Base-by-base conservation (phyloP, 30 jellyfish, hydroid and myxozoan species). In the Hydra vulgaris region DNA sequence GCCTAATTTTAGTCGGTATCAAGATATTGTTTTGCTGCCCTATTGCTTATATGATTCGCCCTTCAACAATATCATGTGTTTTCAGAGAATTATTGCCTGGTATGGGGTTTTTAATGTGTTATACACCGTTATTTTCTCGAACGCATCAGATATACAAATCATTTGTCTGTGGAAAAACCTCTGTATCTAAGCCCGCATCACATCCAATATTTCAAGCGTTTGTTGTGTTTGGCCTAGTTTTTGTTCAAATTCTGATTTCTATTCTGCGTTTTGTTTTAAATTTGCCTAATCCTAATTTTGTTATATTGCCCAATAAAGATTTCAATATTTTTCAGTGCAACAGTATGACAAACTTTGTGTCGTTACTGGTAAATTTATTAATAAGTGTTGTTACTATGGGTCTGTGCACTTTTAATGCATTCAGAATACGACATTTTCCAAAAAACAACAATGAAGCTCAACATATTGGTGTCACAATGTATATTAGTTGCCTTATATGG, bases 371-470 rank as follows among this genome's bases (percentile, higher is more conserved):
- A 27, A 87, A 87, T 77, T 66, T 87, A 70, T 8, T 79, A 0
- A 52, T 81, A 22, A 81, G 95, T 76, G 87, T 87, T 61, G 27
- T 40, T 19, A 19, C 82, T 68, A 87, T 87, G 95, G 20, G 81
- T 17, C 79, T 87, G 40, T 87, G 95, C 87, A 87, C 95, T 0
- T 71, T 86, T 76, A 72, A 71, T 20, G 95, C 95, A n/a, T 87
- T 87, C 69, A 84, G 74, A 70, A 87, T 90, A 27, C 78, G 95
- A 24, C 89, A 83, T 40, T 88, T 83, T 74, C 96, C 96, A 21
- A 88, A 88, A 84, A 88, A 88, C 55, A 83, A 78, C 87, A 88
- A 88, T 89, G 96, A 88, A 74, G 72, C 94, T 21, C 83, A 83
- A 73, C 77, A 77, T 71, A 88, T 88, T 74, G 89, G 90, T 82